Conservation (phyloP, 2,113 vertebrate genomes). For the Sclerurus mexicanus region DNA sequence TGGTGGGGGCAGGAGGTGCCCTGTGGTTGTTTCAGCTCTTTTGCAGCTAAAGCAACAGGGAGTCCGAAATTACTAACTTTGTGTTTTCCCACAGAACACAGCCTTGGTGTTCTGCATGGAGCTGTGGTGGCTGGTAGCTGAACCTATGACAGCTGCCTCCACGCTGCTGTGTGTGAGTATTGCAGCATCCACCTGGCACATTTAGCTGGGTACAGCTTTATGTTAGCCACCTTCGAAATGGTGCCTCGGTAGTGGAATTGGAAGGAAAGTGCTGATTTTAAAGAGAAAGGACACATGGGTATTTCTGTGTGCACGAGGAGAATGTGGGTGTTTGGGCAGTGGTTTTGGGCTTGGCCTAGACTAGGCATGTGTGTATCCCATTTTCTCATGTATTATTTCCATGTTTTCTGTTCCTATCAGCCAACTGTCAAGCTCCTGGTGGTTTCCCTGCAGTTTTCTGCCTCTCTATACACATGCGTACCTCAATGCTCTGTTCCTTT, state of each 20-base stretch:
- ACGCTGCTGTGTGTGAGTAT: not conserved
- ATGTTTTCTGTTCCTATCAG: not conserved
- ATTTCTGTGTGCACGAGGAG: not conserved
- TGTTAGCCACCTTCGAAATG: fast-evolving
- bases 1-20: not conserved
- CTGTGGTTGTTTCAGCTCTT: not conserved
- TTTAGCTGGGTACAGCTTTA: not conserved
- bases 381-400: not conserved
- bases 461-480: not conserved
- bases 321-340: not conserved
- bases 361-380: not conserved
- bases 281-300: not conserved
- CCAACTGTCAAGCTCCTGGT: not conserved
- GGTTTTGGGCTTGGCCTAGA: not conserved
- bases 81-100: not conserved
- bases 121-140: not conserved
- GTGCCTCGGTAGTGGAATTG: not conserved
- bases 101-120: not conserved
- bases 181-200: not conserved
- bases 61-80: not conserved
- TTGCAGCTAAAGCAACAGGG: not conserved
- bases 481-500: not conserved
- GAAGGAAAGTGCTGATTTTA: not conserved
- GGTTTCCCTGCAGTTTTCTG: not conserved
- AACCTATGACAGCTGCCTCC: not conserved